Evolutionary conservation across 1,140 invertebrate species (phyloP).

Genomic region (Dendrolimus punctatus): DNA sequence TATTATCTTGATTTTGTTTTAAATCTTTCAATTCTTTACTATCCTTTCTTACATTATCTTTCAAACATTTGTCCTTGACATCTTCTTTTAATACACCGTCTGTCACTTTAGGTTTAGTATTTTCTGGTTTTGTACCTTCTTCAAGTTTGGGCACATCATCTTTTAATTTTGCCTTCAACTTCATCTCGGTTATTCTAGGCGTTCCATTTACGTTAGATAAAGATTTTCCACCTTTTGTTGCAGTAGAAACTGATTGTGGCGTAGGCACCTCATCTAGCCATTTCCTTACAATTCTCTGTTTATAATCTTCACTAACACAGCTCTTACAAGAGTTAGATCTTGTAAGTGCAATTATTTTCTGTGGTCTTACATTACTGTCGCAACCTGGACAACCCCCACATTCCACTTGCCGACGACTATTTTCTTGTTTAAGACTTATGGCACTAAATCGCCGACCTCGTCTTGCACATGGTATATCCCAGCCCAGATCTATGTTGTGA

Average conservation of each 20-base stretch:
- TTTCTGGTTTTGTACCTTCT: constrained; percentile 26
- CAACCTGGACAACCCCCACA: constrained; percentile 81
- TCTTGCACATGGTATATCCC: constrained; percentile 60
- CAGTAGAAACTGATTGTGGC: constrained; percentile 14
- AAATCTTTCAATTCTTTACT: constrained; percentile 1
- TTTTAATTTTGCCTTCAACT: constrained; percentile 39
- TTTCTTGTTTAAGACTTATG: constrained; percentile 72
- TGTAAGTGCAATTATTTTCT: constrained; percentile 32
- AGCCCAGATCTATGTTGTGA: constrained; percentile 60
- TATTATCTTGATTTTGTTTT: neutral
- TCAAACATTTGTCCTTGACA: neutral
- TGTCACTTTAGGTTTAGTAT: constrained; percentile 10
- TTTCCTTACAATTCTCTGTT: constrained; percentile 72
- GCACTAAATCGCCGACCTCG: constrained; percentile 58
- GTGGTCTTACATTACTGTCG: constrained; percentile 52
- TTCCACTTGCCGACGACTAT: constrained; percentile 62
- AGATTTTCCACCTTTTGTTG: constrained; percentile 40
- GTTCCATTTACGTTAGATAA: constrained; percentile 62
- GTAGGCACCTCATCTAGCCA: constrained; percentile 84
- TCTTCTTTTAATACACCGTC: constrained; percentile 1
- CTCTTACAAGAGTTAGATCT: constrained; percentile 70
- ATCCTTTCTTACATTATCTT: constrained; percentile 7
- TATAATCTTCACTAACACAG: constrained; percentile 71
- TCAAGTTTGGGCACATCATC: constrained; percentile 24
- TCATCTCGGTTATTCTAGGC: constrained; percentile 50